These are phyloP conservation scores for Cyclura pinguis DNA, from an alignment of 2,797 vertebrate species.

Conservation along the genomic window DNA sequence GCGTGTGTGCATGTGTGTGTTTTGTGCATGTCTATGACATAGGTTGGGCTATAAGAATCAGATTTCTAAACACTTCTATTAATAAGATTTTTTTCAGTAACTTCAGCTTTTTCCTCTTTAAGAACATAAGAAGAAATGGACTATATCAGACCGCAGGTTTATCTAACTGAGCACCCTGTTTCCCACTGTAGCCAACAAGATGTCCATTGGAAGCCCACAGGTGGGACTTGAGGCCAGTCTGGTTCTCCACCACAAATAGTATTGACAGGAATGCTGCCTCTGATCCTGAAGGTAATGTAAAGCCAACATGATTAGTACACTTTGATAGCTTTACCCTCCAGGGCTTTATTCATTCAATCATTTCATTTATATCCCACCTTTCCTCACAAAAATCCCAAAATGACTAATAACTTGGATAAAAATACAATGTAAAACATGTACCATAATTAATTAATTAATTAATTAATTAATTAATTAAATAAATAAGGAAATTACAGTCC, in stretches of 20 bases:
- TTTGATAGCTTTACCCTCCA: too few relatives aligned
- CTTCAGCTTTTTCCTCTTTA: background rate
- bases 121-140: background rate
- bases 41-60: background rate
- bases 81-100: background rate
- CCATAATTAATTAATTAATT: too few relatives aligned
- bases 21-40: background rate
- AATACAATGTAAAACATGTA: too few relatives aligned
- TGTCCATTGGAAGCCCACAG: background rate
- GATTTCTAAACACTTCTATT: slow-evolving; percentile 12
- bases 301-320: background rate
- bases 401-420: too few relatives aligned
- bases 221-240: background rate
- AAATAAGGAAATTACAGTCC: too few relatives aligned
- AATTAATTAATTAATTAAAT: too few relatives aligned
- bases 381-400: too few relatives aligned
- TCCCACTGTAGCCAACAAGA: too few relatives aligned
- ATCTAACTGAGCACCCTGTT: background rate
- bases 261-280: background rate
- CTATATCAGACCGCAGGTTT: too few relatives aligned
- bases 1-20: background rate
- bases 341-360: too few relatives aligned
- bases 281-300: too few relatives aligned
- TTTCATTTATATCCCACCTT: too few relatives aligned
- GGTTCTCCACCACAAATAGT: background rate